Percentiles rank a stretch among this genome's conserved stretches.
These are phyloP conservation scores for Psittacula echo DNA, from an alignment of 2,797 vertebrate species.

Conservation along the genomic window DNA sequence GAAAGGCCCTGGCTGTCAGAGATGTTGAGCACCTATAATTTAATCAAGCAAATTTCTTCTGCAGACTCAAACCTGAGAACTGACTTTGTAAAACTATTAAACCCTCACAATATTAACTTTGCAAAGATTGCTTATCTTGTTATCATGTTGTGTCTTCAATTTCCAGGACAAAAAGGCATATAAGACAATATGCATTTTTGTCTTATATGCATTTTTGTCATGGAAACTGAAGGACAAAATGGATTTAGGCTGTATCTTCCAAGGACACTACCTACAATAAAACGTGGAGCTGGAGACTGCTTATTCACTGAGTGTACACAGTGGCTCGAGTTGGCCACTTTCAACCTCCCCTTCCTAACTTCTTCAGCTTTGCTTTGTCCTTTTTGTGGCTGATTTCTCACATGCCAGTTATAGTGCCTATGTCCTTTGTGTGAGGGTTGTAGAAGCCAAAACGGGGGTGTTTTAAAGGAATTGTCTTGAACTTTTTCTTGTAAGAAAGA, in stretches of 20 bases:
- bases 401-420: background rate
- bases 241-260: background rate
- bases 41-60: background rate
- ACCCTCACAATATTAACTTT: rapidly evolving
- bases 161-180: background rate
- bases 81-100: background rate
- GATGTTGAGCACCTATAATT: background rate
- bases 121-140: background rate
- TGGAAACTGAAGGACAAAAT: background rate
- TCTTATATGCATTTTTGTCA: background rate
- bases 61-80: background rate
- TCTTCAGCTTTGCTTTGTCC: background rate
- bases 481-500: background rate
- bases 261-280: background rate
- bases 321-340: background rate
- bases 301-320: rapidly evolving
- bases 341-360: background rate
- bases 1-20: background rate
- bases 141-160: background rate
- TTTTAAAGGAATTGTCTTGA: background rate
- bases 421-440: background rate
- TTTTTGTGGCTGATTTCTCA: background rate
- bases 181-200: background rate
- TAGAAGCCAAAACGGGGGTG: background rate
- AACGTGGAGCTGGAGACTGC: background rate